These are phyloP conservation scores for Haplochromis burtoni DNA, from an alignment of 2,113 vertebrate genomes.

Conservation along the genomic window DNA sequence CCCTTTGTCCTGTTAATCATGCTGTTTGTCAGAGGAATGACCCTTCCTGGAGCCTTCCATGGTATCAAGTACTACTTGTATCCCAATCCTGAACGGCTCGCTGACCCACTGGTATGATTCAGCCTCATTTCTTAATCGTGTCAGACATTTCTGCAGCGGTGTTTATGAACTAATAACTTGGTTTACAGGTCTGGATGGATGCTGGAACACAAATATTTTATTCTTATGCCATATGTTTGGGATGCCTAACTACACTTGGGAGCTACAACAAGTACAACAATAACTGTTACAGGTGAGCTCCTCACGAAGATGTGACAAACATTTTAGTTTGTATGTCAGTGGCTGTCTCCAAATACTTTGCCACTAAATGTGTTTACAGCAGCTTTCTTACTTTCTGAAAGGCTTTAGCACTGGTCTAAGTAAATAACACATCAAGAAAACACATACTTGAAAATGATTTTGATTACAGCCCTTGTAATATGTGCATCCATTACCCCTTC, in stretches of 20 bases:
- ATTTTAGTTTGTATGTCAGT: neutral
- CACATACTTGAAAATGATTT: neutral
- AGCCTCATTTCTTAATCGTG: neutral
- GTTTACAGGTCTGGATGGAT: conserved; percentile 65
- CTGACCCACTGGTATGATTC: conserved; percentile 79
- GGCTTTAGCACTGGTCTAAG: neutral
- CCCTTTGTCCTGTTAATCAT: conserved; percentile 81
- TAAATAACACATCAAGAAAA: neutral
- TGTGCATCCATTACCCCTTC: neutral
- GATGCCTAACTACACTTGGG: conserved; percentile 60
- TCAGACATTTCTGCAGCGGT: neutral
- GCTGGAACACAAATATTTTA: conserved; percentile 70
- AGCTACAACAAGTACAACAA: conserved; percentile 69
- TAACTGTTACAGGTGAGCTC: conserved; percentile 60
- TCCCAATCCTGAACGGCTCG: conserved; percentile 75
- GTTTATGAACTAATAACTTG: neutral
- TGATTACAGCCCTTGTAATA: neutral
- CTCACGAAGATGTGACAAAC: neutral
- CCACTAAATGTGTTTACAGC: neutral
- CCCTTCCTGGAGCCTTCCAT: conserved; percentile 76
- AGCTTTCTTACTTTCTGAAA: neutral
- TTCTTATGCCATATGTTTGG: conserved; percentile 61
- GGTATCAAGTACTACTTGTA: conserved; percentile 86
- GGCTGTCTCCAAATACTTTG: neutral
- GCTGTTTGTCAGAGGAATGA: conserved; percentile 79